Percentiles rank a stretch among this genome's conserved stretches.
phyloP scores from a whole-genome alignment of 2,888 invertebrate species.

The Chrysina gloriosa region DNA sequence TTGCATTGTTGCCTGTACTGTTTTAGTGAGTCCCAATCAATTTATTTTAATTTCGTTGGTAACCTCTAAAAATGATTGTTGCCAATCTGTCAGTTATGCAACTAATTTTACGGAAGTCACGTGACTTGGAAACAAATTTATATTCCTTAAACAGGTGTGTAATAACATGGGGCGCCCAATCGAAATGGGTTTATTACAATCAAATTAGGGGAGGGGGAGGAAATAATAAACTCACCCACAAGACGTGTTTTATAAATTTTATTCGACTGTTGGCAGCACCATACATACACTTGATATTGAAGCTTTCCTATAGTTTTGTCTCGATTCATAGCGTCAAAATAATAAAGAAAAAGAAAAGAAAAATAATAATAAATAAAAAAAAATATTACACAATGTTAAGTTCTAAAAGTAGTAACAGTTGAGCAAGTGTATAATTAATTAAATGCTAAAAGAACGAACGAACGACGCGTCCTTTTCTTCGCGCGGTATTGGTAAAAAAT shows the following conservation, averaged over 20 bases:
- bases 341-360: constrained; percentile 49
- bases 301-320: constrained; percentile 57
- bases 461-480: constrained; percentile 36
- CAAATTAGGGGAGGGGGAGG: too few species aligned
- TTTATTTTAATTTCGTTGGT: too few species aligned
- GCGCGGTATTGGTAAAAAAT: constrained; percentile 30
- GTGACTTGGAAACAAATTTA: too few species aligned
- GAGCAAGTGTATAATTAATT: constrained; percentile 64
- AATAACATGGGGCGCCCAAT: too few species aligned
- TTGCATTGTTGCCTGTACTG: too few species aligned
- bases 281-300: constrained; percentile 62
- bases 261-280: constrained; percentile 60
- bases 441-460: constrained; percentile 53
- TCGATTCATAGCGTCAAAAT: constrained; percentile 49
- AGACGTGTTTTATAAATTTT: constrained; percentile 44
- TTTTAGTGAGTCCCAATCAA: too few species aligned
- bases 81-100: too few species aligned
- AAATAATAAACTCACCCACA: constrained; percentile 12
- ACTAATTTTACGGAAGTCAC: too few species aligned
- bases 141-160: too few species aligned
- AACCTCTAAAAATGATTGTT: too few species aligned
- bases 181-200: too few species aligned
- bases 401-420: constrained; percentile 56
- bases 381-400: constrained; percentile 45
- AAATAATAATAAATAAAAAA: constrained; percentile 51